phyloP scores from a whole-genome alignment of 30 jellyfish, hydroid and myxozoan species.

The Nemopilema nomurai region DNA sequence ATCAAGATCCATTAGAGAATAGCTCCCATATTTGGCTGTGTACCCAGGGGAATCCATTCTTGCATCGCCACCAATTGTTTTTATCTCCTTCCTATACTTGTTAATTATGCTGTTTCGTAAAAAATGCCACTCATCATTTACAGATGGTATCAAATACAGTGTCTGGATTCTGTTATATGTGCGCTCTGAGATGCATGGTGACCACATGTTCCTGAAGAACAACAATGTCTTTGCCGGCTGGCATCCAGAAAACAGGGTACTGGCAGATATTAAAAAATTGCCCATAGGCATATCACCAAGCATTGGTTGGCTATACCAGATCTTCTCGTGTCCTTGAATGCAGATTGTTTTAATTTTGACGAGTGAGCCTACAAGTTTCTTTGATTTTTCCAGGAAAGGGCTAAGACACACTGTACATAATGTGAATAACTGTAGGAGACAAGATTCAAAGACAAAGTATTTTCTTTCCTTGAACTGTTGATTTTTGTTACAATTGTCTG shows the following conservation, averaged over 20 bases:
- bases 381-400: slow-evolving; percentile 2
- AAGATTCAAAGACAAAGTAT: slow-evolving; percentile 11
- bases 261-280: slow-evolving; percentile 8
- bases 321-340: not conserved
- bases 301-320: slow-evolving; percentile 22
- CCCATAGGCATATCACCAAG: slow-evolving; percentile 32
- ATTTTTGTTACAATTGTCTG: not conserved
- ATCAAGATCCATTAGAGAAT: slow-evolving; percentile 9
- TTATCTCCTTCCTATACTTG: slow-evolving; percentile 1
- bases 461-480: slow-evolving; percentile 1
- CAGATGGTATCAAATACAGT: slow-evolving; percentile 18
- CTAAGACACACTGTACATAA: not conserved
- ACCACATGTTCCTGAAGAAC: slow-evolving; percentile 1
- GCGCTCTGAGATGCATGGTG: slow-evolving; percentile 24
- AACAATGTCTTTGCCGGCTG: slow-evolving; percentile 16
- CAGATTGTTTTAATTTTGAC: slow-evolving; percentile 7
- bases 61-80: slow-evolving; percentile 46
- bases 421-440: slow-evolving; percentile 5
- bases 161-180: slow-evolving; percentile 5
- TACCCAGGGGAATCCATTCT: slow-evolving; percentile 32
- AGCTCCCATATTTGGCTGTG: slow-evolving; percentile 44
- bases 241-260: slow-evolving; percentile 17
- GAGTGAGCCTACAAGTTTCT: not conserved
- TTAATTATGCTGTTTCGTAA: not conserved
- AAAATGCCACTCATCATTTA: not conserved